Percentiles rank a stretch among this genome's conserved stretches.
phyloP scores from a whole-genome alignment of 2,113 vertebrate species.

The Cyphomyrus plagiostoma region DNA sequence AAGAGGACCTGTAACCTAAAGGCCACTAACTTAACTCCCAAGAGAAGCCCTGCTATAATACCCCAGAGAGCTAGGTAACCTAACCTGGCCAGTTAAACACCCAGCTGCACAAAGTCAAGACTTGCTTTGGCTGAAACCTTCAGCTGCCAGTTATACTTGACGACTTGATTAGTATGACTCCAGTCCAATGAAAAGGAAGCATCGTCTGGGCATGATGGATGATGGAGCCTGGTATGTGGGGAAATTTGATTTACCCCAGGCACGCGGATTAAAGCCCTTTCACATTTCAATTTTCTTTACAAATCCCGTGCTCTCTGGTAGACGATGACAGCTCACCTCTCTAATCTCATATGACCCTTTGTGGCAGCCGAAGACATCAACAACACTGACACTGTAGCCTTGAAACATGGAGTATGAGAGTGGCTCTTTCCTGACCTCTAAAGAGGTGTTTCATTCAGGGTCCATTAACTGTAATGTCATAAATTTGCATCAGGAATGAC shows the following conservation, averaged over 20 bases:
- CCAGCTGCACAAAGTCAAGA: not conserved
- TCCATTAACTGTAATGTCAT: not conserved
- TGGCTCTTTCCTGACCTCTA: not conserved
- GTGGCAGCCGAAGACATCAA: not conserved
- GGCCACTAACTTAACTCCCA: not conserved
- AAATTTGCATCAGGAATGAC: not conserved
- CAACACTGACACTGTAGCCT: not conserved
- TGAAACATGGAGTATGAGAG: not conserved
- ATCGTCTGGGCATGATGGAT: not conserved
- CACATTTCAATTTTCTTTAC: constrained; percentile 44
- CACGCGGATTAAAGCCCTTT: constrained; percentile 48
- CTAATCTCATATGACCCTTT: constrained; percentile 11
- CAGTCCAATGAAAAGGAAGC: not conserved
- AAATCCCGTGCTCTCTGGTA: constrained; percentile 42
- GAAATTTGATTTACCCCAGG: constrained; percentile 13
- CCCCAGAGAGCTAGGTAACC: not conserved
- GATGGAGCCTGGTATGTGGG: not conserved
- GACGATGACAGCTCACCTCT: constrained; percentile 26
- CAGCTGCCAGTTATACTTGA: not conserved
- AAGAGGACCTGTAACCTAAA: not conserved
- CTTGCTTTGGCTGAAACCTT: not conserved
- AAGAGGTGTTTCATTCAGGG: not conserved
- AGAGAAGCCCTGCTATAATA: not conserved
- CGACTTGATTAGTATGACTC: not conserved
- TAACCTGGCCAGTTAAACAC: not conserved